A percentile compares a stretch with the other conserved stretches of the same genome.
Conservation (phyloP, 2,113 vertebrate genomes). For the Tychaedon coryphoeus region DNA sequence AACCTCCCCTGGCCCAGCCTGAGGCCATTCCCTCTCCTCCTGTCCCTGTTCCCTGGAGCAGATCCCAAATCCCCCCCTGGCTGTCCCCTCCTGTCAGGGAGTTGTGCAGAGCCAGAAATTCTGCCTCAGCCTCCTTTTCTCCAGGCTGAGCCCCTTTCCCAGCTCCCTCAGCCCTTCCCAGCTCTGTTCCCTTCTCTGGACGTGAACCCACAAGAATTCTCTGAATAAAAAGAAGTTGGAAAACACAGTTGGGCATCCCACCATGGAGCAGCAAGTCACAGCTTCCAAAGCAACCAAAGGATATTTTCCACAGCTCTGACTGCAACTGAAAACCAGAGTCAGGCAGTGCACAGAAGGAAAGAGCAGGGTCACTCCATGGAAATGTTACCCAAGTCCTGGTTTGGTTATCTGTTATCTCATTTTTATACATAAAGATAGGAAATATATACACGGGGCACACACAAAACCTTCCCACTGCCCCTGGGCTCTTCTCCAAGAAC, state of each 20-base stretch:
- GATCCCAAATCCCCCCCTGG: fast-evolving
- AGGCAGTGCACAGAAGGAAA: background rate
- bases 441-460: background rate
- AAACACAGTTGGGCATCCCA: background rate
- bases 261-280: background rate
- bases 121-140: background rate
- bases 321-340: background rate
- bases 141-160: background rate
- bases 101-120: background rate
- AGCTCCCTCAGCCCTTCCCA: background rate
- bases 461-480: background rate
- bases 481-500: slow-evolving; percentile 32
- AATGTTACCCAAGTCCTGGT: background rate
- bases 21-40: fast-evolving
- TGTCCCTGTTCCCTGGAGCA: background rate
- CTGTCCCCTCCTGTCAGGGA: background rate
- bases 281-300: background rate
- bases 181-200: background rate
- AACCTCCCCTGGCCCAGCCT: fast-evolving
- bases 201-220: background rate
- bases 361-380: background rate
- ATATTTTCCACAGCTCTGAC: background rate
- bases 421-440: background rate
- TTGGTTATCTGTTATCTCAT: background rate
- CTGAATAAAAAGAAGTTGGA: background rate